These are phyloP conservation scores for Ferdinandea cuprea DNA, from an alignment of 2,888 invertebrate species.

Conservation along the genomic window DNA sequence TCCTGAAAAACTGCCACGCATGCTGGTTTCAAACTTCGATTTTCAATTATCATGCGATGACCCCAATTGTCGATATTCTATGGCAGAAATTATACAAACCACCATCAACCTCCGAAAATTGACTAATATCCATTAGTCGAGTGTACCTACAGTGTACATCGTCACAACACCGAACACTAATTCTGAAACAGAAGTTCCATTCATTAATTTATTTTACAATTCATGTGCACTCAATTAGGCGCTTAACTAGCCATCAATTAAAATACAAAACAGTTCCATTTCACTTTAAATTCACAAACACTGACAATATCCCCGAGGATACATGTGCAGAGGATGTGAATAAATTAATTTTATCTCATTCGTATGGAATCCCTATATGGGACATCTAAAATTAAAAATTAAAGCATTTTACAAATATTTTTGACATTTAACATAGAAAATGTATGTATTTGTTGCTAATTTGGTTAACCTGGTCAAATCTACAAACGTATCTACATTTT, in stretches of 20 bases:
- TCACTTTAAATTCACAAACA: conserved; percentile 15
- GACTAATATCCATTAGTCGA: too few species aligned
- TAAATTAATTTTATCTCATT: conserved; percentile 33
- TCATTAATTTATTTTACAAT: not conserved
- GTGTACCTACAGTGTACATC: too few species aligned
- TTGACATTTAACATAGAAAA: conserved; percentile 1
- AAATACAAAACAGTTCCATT: conserved; percentile 16
- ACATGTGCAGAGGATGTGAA: conserved; percentile 19
- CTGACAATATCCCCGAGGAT: conserved; percentile 15
- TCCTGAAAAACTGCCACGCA: too few species aligned
- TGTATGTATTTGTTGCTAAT: not conserved
- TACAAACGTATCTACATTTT: too few species aligned
- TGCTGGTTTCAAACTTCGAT: too few species aligned
- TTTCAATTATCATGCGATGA: too few species aligned
- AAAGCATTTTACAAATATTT: not conserved
- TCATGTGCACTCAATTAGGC: conserved; percentile 14
- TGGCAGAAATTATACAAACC: too few species aligned
- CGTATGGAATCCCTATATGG: conserved; percentile 17
- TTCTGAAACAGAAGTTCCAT: not conserved
- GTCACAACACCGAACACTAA: too few species aligned
- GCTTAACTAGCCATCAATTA: conserved; percentile 26
- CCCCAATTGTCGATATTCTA: too few species aligned
- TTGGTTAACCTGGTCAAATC: too few species aligned
- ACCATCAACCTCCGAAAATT: too few species aligned
- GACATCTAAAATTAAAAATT: not conserved